Evolutionary conservation across 2,113 vertebrate species (phyloP).

Genomic region (Macroglossus sobrinus): DNA sequence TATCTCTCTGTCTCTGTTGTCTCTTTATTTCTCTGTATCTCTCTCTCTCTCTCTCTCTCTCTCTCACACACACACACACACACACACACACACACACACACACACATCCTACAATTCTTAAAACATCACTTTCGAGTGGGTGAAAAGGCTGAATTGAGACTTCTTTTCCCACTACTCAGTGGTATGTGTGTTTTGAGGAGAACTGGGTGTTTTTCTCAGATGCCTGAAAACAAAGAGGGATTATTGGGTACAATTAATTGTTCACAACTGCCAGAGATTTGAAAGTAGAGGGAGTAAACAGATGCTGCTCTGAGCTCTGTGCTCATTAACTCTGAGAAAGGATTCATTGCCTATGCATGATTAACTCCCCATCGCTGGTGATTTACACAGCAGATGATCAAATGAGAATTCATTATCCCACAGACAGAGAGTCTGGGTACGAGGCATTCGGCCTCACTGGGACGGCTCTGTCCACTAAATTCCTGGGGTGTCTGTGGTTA

Average conservation of each 20-base stretch:
- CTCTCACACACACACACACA: background rate
- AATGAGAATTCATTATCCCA: slow-evolving; percentile 78
- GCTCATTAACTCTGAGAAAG: slow-evolving; percentile 81
- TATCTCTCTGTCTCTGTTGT: background rate
- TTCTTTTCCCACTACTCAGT: background rate
- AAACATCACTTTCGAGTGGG: background rate
- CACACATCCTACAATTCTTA: background rate
- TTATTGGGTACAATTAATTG: slow-evolving; percentile 78
- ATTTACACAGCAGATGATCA: slow-evolving; percentile 83
- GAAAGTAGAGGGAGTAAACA: slow-evolving; percentile 78
- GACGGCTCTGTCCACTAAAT: background rate
- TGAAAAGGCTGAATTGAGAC: background rate
- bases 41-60: background rate
- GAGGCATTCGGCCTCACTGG: background rate
- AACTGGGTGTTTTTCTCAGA: background rate
- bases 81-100: background rate
- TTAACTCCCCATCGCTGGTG: slow-evolving; percentile 80
- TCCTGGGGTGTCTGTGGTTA: background rate
- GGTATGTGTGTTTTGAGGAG: background rate
- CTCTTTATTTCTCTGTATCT: accelerated
- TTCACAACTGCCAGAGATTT: slow-evolving; percentile 70
- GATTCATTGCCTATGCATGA: slow-evolving; percentile 81
- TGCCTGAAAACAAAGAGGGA: slow-evolving; percentile 66
- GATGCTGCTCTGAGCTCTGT: slow-evolving; percentile 79
- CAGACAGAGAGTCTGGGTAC: slow-evolving; percentile 53